Percentiles rank a stretch among this genome's conserved stretches.
Conservation (phyloP, 1,140 invertebrate genomes). For the Arctopsyche grandis region DNA sequence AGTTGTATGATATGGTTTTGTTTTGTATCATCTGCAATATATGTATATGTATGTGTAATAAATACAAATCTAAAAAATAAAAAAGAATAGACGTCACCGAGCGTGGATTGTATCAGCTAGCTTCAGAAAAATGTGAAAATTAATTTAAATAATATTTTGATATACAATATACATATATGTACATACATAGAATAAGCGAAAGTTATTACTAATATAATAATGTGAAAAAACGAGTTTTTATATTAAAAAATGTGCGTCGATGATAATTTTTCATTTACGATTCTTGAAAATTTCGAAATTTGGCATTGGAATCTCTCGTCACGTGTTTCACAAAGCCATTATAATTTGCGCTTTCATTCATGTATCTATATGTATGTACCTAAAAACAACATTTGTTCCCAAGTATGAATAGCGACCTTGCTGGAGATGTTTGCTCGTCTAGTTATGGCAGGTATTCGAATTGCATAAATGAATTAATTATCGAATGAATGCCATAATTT, state of each 20-base stretch:
- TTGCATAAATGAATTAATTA: too few species aligned
- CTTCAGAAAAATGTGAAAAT: too few species aligned
- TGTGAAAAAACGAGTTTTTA: constrained; percentile 1
- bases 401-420: constrained; percentile 7
- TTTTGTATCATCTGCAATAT: too few species aligned
- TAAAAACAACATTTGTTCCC: neutral
- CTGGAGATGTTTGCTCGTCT: neutral
- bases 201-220: neutral
- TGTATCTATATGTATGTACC: neutral
- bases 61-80: too few species aligned
- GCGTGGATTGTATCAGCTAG: too few species aligned
- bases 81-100: too few species aligned
- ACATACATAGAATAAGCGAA: constrained; percentile 11
- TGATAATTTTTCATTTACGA: neutral
- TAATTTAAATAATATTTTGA: too few species aligned
- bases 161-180: too few species aligned
- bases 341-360: neutral
- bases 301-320: neutral
- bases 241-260: neutral
- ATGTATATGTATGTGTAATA: too few species aligned
- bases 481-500: too few species aligned
- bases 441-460: too few species aligned
- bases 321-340: constrained; percentile 21
- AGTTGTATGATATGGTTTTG: too few species aligned
- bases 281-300: constrained; percentile 1